Base-by-base conservation (phyloP, 2,888 invertebrate genomes). In the Ephialtes manifestator region DNA sequence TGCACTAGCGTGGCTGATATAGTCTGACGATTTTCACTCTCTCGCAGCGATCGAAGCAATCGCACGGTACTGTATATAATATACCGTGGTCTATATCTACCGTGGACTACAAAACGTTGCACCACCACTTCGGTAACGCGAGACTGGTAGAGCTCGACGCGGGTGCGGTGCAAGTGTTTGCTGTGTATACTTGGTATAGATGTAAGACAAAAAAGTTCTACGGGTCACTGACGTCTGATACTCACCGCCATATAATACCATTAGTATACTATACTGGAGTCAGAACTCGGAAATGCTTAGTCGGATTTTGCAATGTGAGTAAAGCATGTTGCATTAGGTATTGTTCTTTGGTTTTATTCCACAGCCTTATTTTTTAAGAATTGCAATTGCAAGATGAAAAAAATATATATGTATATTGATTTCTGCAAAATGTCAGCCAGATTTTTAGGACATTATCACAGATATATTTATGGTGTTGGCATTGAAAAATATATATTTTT, bases 91-190 rank as follows among this genome's bases (percentile, higher is more conserved):
- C 24, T 55, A 11, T 55, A 20, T 24, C 18, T 48, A 63, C 11
- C 13, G 60, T 53, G 70, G n/a, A 63, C 79, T 43, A 58, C 46
- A 68, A 72, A 78, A 68, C 53, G 72, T 83, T 83, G 78, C 79
- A 79, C 79, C 83, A 83, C 74, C 55, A 60, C 74, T 79, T 78
- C 78, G 78, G 83, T 79, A 83, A 83, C 78, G 67, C 83, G 83
- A 83, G 79, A 83, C 83, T 74, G 74, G 74, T 70, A 79, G 83
- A 83, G 78, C 83, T 83, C 83, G 78, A 70, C 74, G 78, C 82
- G 82, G 77, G 82, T 72, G 83, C 68, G 60, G 67, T 77, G 51
- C 74, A 71, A 78, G 78, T 79, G 74, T 78, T 79, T 74, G 68
- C 68, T 39, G 63, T 55, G 58, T 77, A 31, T 48, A 18, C n/a